Conservation (phyloP, 2,113 vertebrate genomes). For the Protomyctophum bolini region DNA sequence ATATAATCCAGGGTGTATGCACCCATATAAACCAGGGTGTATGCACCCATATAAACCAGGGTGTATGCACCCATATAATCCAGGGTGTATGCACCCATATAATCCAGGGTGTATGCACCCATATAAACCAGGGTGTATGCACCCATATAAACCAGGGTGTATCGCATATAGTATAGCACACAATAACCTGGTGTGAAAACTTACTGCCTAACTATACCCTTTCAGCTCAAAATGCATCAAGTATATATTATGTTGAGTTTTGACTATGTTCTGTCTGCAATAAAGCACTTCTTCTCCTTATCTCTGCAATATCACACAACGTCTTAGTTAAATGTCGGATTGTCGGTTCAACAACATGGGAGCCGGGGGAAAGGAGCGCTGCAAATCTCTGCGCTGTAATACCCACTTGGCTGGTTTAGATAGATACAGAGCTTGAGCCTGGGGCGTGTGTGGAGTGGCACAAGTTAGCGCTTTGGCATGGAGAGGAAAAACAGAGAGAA, state of each 20-base stretch:
- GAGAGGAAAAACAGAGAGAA: conserved; percentile 36
- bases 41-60: too few species aligned
- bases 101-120: not conserved
- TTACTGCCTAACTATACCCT: not conserved
- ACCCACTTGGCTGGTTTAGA: conserved; percentile 48
- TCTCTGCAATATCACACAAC: conserved; percentile 42
- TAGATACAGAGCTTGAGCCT: conserved; percentile 53
- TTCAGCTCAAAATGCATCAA: conserved; percentile 6
- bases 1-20: too few species aligned
- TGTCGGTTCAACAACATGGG: conserved; percentile 51
- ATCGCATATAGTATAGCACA: not conserved
- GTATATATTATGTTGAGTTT: not conserved
- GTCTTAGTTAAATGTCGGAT: conserved; percentile 26
- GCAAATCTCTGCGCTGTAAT: conserved; percentile 51
- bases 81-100: not conserved
- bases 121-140: not conserved
- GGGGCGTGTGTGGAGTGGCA: conserved; percentile 67
- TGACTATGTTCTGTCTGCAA: conserved; percentile 1
- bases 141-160: not conserved
- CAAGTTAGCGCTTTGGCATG: conserved; percentile 66
- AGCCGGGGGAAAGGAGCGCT: conserved; percentile 25
- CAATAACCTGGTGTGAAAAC: conserved; percentile 4
- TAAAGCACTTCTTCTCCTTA: conserved; percentile 22
- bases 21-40: too few species aligned
- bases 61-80: too few species aligned